phyloP scores from a whole-genome alignment of 2,888 invertebrate genomes.

The Stegana nigrithorax region DNA sequence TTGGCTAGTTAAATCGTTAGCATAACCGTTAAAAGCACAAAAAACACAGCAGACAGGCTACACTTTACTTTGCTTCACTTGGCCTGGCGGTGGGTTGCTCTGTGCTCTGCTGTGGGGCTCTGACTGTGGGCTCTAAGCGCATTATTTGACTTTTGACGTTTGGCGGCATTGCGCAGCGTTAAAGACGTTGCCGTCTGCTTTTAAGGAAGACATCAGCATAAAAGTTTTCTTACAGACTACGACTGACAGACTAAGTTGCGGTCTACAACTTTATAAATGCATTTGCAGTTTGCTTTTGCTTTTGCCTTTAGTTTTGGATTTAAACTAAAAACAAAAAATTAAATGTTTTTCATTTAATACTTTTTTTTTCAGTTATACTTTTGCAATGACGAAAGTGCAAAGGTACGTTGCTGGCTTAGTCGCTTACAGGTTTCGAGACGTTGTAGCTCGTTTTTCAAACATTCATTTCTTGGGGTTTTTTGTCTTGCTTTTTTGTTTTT shows the following conservation, averaged over 20 bases:
- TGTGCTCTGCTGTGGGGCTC: not conserved
- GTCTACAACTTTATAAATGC: not conserved
- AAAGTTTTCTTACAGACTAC: no score
- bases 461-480: no score
- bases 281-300: not conserved
- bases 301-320: slow-evolving; percentile 35
- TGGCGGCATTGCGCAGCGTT: not conserved
- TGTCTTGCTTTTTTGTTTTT: not conserved
- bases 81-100: not conserved
- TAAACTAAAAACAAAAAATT: slow-evolving; percentile 28
- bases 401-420: not conserved
- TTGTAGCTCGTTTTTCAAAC: not conserved
- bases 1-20: slow-evolving; percentile 14
- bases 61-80: slow-evolving; percentile 1
- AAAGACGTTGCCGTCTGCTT: not conserved
- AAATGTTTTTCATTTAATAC: not conserved
- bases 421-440: slow-evolving; percentile 14
- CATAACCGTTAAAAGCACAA: no score
- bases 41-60: no score
- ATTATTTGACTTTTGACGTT: slow-evolving; percentile 22
- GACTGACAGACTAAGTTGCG: not conserved
- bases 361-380: not conserved
- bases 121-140: not conserved
- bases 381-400: slow-evolving; percentile 12
- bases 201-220: slow-evolving; percentile 6